phyloP scores from a whole-genome alignment of 2,113 vertebrate genomes.

The Pseudopodoces humilis region DNA sequence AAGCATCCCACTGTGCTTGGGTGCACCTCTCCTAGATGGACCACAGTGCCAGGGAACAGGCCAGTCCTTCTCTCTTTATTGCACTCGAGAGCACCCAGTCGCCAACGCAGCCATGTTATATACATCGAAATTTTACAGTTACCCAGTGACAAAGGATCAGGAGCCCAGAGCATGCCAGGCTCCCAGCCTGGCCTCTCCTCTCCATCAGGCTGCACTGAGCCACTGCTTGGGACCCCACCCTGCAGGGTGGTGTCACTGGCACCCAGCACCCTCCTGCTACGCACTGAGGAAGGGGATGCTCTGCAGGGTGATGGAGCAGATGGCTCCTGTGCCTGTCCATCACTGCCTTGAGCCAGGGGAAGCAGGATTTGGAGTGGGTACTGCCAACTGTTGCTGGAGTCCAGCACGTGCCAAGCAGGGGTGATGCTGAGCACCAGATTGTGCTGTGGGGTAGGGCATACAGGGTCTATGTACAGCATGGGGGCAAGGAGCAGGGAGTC shows the following conservation, averaged over 20 bases:
- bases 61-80: conserved; percentile 48
- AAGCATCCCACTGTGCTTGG: fast-evolving
- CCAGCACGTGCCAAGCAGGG: not conserved
- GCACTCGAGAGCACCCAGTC: not conserved
- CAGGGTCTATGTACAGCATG: fast-evolving
- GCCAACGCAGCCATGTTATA: fast-evolving
- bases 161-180: fast-evolving
- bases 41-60: not conserved
- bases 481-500: not conserved
- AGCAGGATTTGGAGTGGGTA: not conserved
- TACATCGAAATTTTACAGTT: not conserved
- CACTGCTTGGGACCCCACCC: fast-evolving
- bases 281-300: not conserved
- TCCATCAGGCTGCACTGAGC: not conserved
- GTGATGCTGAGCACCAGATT: not conserved
- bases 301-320: not conserved
- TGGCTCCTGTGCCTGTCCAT: not conserved
- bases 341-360: fast-evolving
- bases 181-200: not conserved
- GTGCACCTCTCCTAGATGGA: not conserved
- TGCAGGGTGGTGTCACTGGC: no score
- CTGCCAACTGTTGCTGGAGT: not conserved
- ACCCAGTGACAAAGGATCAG: not conserved
- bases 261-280: not conserved
- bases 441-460: fast-evolving